Conservation (phyloP, 2,888 invertebrate genomes). For the Caenorhabditis panamensis region DNA sequence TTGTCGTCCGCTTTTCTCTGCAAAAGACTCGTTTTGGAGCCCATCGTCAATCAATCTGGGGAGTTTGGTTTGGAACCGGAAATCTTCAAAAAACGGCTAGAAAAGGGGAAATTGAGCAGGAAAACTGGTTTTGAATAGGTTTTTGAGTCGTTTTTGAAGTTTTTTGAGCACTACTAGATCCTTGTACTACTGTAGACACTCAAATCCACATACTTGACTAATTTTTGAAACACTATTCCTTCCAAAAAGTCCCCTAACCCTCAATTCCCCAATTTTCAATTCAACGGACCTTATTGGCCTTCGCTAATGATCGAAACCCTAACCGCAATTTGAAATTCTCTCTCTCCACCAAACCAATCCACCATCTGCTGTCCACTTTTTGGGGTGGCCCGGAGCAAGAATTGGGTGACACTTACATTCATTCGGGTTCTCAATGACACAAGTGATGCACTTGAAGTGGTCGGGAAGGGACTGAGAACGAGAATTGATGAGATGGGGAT, state of each 20-base stretch:
- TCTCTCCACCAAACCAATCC: constrained; percentile 16
- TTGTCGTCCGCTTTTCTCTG: constrained; percentile 16
- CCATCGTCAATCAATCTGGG: constrained; percentile 25
- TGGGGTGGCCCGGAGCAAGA: constrained; percentile 1
- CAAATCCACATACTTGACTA: too few relatives aligned
- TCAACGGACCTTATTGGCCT: too few relatives aligned
- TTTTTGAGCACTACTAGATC: too few relatives aligned
- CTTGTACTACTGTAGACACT: too few relatives aligned
- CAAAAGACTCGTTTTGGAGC: constrained; percentile 24
- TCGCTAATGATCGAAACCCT: constrained; percentile 33
- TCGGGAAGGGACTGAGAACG: background rate
- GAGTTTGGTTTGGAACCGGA: background rate
- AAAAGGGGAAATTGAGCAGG: too few relatives aligned
- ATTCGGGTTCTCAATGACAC: constrained; percentile 52
- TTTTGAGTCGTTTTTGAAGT: too few relatives aligned
- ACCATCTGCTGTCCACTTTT: constrained; percentile 44
- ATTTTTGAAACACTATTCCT: too few relatives aligned
- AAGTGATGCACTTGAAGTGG: constrained; percentile 25
- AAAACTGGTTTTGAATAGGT: too few relatives aligned
- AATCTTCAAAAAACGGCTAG: constrained; percentile 2
- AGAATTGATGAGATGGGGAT: constrained; percentile 38
- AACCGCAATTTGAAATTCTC: too few relatives aligned
- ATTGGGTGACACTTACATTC: constrained; percentile 57
- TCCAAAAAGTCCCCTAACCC: too few relatives aligned
- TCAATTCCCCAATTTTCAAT: too few relatives aligned